Evolutionary conservation across 2,113 vertebrate species (phyloP).

Genomic region (Melanostigma gelatinosum): DNA sequence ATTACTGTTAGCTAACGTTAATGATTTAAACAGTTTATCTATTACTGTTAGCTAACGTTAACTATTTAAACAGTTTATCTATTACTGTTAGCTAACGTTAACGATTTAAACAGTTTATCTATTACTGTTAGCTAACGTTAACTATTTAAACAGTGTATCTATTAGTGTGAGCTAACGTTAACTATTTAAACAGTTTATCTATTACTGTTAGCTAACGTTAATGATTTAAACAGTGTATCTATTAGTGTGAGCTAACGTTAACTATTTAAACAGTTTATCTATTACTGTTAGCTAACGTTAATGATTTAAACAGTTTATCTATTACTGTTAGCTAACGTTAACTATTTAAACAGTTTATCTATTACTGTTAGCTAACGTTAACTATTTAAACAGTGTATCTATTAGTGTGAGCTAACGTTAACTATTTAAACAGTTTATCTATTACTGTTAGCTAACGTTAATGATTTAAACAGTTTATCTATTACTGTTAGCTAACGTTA

Average conservation of each 20-base stretch:
- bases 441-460: background rate
- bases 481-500: background rate
- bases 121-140: background rate
- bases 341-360: background rate
- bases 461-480: background rate
- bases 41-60: background rate
- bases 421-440: background rate
- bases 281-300: background rate
- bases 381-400: background rate
- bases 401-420: background rate
- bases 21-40: background rate
- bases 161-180: background rate
- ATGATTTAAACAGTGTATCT: background rate
- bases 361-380: background rate
- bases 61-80: background rate
- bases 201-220: background rate
- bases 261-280: background rate
- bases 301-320: background rate
- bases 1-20: background rate
- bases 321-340: background rate
- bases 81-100: background rate
- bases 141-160: background rate
- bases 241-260: background rate
- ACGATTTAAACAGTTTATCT: background rate
- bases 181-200: background rate